Evolutionary conservation across 2,888 invertebrate genomes (phyloP).

Genomic region (Thecocarcelia acutangulata): DNA sequence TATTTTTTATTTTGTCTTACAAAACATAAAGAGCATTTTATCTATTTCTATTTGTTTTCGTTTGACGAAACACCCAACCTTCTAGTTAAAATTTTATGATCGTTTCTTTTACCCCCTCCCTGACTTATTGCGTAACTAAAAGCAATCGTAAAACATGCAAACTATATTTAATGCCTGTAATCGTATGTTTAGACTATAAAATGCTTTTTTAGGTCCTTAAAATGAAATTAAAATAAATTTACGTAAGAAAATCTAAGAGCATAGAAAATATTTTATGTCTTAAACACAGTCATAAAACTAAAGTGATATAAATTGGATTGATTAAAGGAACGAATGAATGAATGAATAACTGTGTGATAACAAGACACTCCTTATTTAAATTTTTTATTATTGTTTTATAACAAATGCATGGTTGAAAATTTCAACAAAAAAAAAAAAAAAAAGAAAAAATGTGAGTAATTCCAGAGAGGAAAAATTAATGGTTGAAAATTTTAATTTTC

Average conservation of each 20-base stretch:
- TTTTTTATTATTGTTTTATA: constrained; percentile 44
- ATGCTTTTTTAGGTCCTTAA: constrained; percentile 71
- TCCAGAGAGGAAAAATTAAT: not conserved
- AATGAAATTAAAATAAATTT: constrained; percentile 72
- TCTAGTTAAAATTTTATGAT: constrained; percentile 51
- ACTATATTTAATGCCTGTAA: constrained; percentile 64
- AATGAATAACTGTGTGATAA: constrained; percentile 48
- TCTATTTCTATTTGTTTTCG: constrained; percentile 36
- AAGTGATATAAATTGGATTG: constrained; percentile 61
- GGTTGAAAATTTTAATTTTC: not conserved
- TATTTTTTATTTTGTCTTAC: constrained; percentile 9
- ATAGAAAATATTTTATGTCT: constrained; percentile 55
- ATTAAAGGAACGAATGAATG: constrained; percentile 11
- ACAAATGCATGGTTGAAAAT: constrained; percentile 23
- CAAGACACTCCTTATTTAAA: constrained; percentile 66
- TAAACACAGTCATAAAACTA: constrained; percentile 66
- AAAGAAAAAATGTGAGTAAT: constrained; percentile 64
- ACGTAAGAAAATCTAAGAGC: constrained; percentile 44
- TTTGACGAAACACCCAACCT: constrained; percentile 51
- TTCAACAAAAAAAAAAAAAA: constrained; percentile 47
- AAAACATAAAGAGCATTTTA: constrained; percentile 41
- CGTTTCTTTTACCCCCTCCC: constrained; percentile 1
- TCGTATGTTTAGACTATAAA: constrained; percentile 68
- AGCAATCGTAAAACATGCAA: constrained; percentile 67
- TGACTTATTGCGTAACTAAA: not conserved